A percentile compares a stretch with the other conserved stretches of the same genome.
phyloP scores from a whole-genome alignment of 2,113 vertebrate genomes.

The Onychostruthus taczanowskii region DNA sequence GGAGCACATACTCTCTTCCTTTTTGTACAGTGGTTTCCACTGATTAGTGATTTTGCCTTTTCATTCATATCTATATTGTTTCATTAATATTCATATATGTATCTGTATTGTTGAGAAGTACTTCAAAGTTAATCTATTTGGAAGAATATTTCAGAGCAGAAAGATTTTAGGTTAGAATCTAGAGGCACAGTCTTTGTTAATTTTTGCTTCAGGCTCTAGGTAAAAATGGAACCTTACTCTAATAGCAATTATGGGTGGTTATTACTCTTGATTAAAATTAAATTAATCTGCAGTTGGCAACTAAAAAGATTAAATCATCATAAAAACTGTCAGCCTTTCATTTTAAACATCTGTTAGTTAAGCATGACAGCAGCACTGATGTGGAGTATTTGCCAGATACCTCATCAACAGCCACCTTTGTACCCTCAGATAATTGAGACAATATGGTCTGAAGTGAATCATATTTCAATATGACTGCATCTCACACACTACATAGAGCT shows the following conservation, averaged over 20 bases:
- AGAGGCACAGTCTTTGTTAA: not conserved
- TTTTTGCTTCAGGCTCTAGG: not conserved
- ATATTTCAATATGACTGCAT: not conserved
- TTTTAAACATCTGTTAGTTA: slow-evolving; percentile 72
- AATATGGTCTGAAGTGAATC: slow-evolving; percentile 14
- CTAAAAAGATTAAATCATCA: slow-evolving; percentile 68
- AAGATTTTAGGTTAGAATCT: not conserved
- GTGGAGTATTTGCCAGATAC: slow-evolving; percentile 57
- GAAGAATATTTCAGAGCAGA: not conserved
- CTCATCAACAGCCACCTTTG: slow-evolving; percentile 43
- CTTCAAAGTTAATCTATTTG: not conserved
- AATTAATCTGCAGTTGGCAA: slow-evolving; percentile 72
- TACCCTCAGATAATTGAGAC: slow-evolving; percentile 12
- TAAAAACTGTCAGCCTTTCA: slow-evolving; percentile 65
- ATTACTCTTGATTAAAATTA: slow-evolving; percentile 75
- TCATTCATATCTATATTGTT: not conserved
- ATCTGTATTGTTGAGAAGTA: not conserved
- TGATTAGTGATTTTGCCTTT: not conserved
- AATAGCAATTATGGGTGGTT: slow-evolving; percentile 49
- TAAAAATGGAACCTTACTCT: slow-evolving; percentile 23
- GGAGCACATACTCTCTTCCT: not conserved
- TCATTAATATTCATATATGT: not conserved
- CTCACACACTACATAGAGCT: not conserved
- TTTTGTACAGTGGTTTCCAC: not conserved
- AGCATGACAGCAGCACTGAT: slow-evolving; percentile 32